Percentiles rank a stretch among this genome's conserved stretches.
Evolutionary conservation across 2,888 invertebrate genomes (phyloP).

Genomic region (Uropetala carovei): DNA sequence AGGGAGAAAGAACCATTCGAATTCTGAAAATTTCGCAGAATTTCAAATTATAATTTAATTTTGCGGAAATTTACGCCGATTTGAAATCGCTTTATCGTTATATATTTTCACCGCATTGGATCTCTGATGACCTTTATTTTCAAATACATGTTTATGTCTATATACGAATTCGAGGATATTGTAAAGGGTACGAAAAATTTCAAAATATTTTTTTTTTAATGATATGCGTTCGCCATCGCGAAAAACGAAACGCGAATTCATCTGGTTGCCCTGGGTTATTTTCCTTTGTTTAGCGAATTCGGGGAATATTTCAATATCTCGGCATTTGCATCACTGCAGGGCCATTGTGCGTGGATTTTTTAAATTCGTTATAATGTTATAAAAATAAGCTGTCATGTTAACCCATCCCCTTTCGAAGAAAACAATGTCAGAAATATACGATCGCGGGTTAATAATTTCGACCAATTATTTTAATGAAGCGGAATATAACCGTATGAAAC

Average conservation of each 20-base stretch:
- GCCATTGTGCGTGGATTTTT: constrained; percentile 42
- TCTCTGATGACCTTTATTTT: not conserved
- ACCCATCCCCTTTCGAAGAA: not conserved
- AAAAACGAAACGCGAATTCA: not conserved
- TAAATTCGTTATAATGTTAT: constrained; percentile 58
- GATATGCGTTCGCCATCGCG: not conserved
- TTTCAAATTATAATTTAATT: not conserved
- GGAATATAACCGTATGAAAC: not conserved
- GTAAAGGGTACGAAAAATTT: not conserved
- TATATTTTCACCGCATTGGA: not conserved
- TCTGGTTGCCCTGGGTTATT: constrained; percentile 46
- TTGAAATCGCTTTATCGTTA: not conserved
- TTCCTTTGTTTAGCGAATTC: constrained; percentile 50
- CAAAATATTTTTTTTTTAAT: not conserved
- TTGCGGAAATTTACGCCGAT: not conserved
- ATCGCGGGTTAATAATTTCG: constrained; percentile 45
- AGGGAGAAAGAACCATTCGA: not conserved
- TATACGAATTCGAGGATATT: not conserved
- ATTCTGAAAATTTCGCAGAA: not conserved
- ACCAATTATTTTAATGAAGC: constrained; percentile 34
- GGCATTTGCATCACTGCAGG: constrained; percentile 26
- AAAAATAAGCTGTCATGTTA: constrained; percentile 54
- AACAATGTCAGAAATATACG: constrained; percentile 41
- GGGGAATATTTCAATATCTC: constrained; percentile 39
- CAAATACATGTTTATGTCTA: not conserved